Conservation (phyloP, 2,888 invertebrate species). For the Xiphydria camelus region DNA sequence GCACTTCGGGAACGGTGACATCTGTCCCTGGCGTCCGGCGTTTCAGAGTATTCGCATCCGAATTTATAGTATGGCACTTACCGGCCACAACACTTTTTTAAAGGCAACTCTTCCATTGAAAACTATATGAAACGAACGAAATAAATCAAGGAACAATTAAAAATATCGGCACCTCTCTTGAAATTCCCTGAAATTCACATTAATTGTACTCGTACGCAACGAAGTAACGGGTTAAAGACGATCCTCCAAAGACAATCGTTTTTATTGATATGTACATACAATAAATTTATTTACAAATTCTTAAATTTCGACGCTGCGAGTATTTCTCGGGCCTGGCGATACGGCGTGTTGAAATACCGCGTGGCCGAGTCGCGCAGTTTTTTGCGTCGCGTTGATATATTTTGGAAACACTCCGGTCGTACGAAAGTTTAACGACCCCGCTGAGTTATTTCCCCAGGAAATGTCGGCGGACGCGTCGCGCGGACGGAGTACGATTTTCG, state of each 20-base stretch:
- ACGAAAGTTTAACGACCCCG: constrained; percentile 44
- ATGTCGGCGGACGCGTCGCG: not conserved
- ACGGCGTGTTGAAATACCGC: constrained; percentile 47
- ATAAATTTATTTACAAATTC: constrained; percentile 54
- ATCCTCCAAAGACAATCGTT: constrained; percentile 46
- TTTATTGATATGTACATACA: constrained; percentile 57
- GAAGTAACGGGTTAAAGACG: too few relatives aligned
- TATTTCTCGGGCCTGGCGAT: constrained; percentile 27
- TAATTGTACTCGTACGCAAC: too few relatives aligned
- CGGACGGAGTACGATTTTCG: not conserved
- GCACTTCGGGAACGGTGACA: too few relatives aligned
- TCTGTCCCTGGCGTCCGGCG: not conserved
- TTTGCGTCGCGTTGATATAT: constrained; percentile 46
- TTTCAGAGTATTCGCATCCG: too few relatives aligned
- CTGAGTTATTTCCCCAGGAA: constrained; percentile 27
- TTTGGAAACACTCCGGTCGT: constrained; percentile 44
- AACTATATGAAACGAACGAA: too few relatives aligned
- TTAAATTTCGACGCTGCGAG: constrained; percentile 35
- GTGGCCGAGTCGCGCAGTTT: constrained; percentile 42
- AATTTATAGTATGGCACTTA: too few relatives aligned
- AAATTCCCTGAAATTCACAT: too few relatives aligned
- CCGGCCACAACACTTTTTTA: too few relatives aligned
- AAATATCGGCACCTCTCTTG: too few relatives aligned
- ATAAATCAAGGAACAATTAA: too few relatives aligned
- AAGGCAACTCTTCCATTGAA: too few relatives aligned